A percentile compares a stretch with the other conserved stretches of the same genome.
phyloP scores from a whole-genome alignment of 2,888 invertebrate genomes.

The Morpho achilles region DNA sequence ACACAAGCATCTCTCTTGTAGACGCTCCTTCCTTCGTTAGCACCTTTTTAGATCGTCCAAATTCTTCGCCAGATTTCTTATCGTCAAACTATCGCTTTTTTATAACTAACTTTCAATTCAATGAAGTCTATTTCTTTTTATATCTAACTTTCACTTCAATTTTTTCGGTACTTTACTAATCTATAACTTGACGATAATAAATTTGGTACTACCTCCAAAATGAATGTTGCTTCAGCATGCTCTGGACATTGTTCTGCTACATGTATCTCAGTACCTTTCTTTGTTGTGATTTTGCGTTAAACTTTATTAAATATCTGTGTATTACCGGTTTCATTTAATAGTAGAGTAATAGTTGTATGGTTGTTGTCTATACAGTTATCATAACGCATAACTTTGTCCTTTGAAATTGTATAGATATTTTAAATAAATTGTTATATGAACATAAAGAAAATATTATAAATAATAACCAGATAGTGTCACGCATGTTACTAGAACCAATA shows the following conservation, averaged over 20 bases:
- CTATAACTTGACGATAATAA: constrained; percentile 47
- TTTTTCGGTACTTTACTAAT: constrained; percentile 1
- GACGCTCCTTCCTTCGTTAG: constrained; percentile 78
- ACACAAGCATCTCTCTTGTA: constrained; percentile 63
- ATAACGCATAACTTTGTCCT: constrained; percentile 37
- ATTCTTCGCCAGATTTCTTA: constrained; percentile 52
- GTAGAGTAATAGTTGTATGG: background rate
- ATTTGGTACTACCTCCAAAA: constrained; percentile 41
- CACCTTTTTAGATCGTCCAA: constrained; percentile 78
- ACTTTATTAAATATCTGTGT: too few relatives aligned
- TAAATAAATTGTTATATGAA: constrained; percentile 1
- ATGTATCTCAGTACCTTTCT: constrained; percentile 1
- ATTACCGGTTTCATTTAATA: too few relatives aligned
- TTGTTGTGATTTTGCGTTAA: background rate
- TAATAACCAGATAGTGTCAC: constrained; percentile 6
- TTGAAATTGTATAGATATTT: constrained; percentile 28
- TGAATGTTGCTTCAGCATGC: constrained; percentile 63
- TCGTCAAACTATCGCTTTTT: constrained; percentile 42
- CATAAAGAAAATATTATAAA: background rate
- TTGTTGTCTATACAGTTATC: constrained; percentile 10
- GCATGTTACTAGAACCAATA: constrained; percentile 16
- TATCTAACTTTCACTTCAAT: constrained; percentile 18
- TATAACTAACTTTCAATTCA: background rate
- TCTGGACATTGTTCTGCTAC: constrained; percentile 53
- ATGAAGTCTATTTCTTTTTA: background rate